Conservation (phyloP, 2,797 vertebrate species). For the Ceryle rudis region DNA sequence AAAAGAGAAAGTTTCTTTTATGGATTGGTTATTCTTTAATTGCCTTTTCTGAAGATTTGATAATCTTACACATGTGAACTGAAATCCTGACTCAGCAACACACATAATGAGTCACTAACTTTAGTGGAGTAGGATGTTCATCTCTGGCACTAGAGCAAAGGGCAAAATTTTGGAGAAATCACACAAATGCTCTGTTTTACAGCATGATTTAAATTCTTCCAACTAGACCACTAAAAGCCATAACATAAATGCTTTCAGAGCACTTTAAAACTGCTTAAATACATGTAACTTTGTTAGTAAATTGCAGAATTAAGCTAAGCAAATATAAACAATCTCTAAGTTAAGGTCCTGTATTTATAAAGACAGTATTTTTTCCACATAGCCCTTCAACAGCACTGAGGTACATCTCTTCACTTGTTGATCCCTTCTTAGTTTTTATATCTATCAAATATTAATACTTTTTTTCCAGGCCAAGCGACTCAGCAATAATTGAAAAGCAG, state of each 20-base stretch:
- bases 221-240: neutral
- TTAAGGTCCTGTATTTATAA: neutral
- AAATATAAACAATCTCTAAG: neutral
- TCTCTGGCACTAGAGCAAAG: neutral
- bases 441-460: neutral
- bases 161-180: neutral
- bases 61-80: neutral
- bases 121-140: neutral
- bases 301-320: neutral
- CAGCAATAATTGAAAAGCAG: neutral
- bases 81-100: neutral
- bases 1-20: neutral
- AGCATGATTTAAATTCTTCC: neutral
- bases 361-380: neutral
- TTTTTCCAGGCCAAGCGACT: neutral
- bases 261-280: neutral
- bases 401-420: neutral
- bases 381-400: neutral
- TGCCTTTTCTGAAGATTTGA: neutral
- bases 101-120: neutral
- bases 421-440: neutral
- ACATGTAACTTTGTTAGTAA: neutral
- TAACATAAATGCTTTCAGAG: neutral
- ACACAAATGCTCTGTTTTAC: neutral
- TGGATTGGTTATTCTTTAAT: neutral